Evolutionary conservation across 2,113 vertebrate species (phyloP).

Genomic region (Xenus cinereus): DNA sequence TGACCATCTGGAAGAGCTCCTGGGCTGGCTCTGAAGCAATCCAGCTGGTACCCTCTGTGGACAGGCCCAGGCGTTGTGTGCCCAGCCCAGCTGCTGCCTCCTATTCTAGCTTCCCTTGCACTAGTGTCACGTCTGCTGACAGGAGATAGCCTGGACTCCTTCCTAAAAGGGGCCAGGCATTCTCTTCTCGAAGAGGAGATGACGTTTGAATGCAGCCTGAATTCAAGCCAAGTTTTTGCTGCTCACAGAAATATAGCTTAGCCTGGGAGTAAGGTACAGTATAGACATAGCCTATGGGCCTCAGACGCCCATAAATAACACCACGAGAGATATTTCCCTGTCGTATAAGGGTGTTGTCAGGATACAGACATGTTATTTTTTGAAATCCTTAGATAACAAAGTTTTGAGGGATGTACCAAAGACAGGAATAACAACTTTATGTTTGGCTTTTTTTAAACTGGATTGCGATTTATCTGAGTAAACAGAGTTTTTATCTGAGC

Average conservation of each 20-base stretch:
- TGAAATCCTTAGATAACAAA: neutral
- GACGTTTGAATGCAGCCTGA: neutral
- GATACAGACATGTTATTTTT: neutral
- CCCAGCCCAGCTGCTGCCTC: conserved; percentile 47
- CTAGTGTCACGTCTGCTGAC: neutral
- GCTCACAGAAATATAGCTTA: neutral
- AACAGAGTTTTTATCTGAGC: neutral
- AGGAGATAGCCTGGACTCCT: neutral
- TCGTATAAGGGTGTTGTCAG: neutral
- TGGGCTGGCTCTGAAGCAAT: conserved; percentile 21
- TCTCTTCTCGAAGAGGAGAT: neutral
- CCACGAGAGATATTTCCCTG: neutral
- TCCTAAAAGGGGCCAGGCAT: conserved; percentile 11
- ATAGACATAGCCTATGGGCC: neutral
- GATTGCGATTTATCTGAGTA: neutral
- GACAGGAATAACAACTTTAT: neutral
- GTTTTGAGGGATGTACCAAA: neutral
- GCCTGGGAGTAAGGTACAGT: neutral
- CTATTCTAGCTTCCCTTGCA: neutral
- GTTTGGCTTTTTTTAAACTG: too few species aligned
- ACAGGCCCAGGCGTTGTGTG: neutral
- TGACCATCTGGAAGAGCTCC: conserved; percentile 35
- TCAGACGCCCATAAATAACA: neutral
- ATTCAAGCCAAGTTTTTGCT: neutral
- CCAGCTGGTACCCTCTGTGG: conserved; percentile 18